These are phyloP conservation scores for Plagodis dolabraria DNA, from an alignment of 2,888 invertebrate genomes.

Conservation along the genomic window DNA sequence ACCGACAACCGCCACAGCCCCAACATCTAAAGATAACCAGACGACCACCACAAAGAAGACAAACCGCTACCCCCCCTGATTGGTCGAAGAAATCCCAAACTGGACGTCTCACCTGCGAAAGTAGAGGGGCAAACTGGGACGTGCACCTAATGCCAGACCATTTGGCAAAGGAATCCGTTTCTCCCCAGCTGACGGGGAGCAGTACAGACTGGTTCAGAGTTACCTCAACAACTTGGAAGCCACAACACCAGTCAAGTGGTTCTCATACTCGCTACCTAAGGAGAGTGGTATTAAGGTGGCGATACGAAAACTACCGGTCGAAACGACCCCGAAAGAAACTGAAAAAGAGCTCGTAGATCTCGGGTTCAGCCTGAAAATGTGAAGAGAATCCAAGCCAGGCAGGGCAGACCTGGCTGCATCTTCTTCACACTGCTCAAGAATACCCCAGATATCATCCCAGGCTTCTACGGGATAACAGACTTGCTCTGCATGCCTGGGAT, in stretches of 20 bases:
- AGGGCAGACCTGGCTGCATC: neutral
- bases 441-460: too few species aligned
- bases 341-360: neutral
- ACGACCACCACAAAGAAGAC: too few species aligned
- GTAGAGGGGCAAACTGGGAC: neutral
- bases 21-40: too few species aligned
- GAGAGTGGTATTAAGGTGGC: neutral
- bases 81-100: neutral
- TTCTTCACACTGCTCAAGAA: too few species aligned
- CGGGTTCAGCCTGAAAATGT: neutral
- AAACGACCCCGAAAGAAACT: neutral
- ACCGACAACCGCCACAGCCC: too few species aligned
- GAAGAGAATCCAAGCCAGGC: neutral
- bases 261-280: neutral
- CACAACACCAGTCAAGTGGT: neutral
- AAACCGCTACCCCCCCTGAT: neutral
- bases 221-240: neutral
- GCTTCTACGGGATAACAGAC: too few species aligned
- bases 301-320: neutral
- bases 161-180: neutral
- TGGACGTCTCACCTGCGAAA: neutral
- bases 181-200: neutral
- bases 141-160: neutral
- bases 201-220: neutral
- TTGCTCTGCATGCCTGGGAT: neutral